Percentiles rank a stretch among this genome's conserved stretches.
phyloP scores from a whole-genome alignment of 2,113 vertebrate species.

The Pseudonaja textilis region DNA sequence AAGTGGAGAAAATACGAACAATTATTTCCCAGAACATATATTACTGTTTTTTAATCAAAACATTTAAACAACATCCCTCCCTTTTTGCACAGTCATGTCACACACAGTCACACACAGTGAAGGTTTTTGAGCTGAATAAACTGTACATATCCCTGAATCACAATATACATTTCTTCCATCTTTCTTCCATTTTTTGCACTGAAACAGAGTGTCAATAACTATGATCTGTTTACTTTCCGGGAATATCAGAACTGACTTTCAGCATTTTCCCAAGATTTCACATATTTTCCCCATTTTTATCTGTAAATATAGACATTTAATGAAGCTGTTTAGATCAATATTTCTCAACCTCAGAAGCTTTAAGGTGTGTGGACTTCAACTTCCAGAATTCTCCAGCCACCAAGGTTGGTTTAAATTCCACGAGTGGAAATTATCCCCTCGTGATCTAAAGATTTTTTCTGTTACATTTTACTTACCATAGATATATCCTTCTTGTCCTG shows the following conservation, averaged over 20 bases:
- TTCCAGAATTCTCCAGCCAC: not conserved
- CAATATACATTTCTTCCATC: not conserved
- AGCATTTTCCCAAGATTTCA: not conserved
- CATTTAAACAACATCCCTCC: not conserved
- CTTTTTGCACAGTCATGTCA: not conserved
- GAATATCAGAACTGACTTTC: not conserved
- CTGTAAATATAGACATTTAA: not conserved
- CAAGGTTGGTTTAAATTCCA: not conserved
- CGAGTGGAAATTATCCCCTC: not conserved
- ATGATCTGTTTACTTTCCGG: not conserved
- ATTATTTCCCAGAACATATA: slow-evolving; percentile 1
- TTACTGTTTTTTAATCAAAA: not conserved
- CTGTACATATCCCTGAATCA: not conserved
- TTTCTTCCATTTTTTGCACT: not conserved
- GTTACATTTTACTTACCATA: not conserved
- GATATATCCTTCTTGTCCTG: not conserved
- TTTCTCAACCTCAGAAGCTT: not conserved
- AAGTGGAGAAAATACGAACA: not conserved
- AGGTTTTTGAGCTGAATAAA: not conserved
- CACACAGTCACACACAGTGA: not conserved
- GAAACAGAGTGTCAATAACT: not conserved
- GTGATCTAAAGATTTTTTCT: not conserved
- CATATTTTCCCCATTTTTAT: not conserved
- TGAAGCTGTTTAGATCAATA: not conserved
- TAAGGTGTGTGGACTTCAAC: not conserved